Evolutionary conservation across 2,888 invertebrate species (phyloP), one percentile per base, ranked within the genome.

Genomic region (Agrotis puta): DNA sequence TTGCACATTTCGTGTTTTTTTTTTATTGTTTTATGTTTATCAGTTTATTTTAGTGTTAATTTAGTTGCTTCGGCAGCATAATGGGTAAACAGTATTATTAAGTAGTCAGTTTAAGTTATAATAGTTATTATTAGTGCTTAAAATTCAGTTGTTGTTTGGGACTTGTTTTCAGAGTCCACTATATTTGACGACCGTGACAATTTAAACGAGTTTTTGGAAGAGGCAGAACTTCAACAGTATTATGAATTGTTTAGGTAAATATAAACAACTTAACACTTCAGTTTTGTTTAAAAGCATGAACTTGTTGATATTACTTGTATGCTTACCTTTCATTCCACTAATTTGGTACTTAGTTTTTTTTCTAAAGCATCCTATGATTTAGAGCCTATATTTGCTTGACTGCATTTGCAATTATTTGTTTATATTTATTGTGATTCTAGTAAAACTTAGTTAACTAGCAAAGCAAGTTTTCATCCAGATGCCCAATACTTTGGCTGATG

Each of bases 191-290:
- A 92, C 65, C 89, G 90, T 84, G 93, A 93, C 75, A 92, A 89
- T 82, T 87, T 96, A 58, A 92, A 92, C 84, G 99, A 99, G 93
- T 99, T 99, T 94, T 97, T 99, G 82, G 97, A 98, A 91, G 99
- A 99, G 96, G 99, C 99, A 57, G 99, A 99, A 93, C 97, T 99
- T 64, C 98, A 98, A 88, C 99, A 99, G 91, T 99, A 99, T 96
- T 98, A 98, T 90, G 97, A 97, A 91, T 96, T 97, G 88, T 97
- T 97, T 90, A 97, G 97, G 97, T 97, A 95, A 96, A 96, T 93
- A 70, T 78, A 43, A 74, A 64, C 43, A 64, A 65, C n/a, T 45
- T 24, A 0, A 5, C 18, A 22, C n/a, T 4, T 61, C 18, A 33
- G 51, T 57, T 69, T 72, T 59, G 51, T 65, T 66, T 39, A 20